Base-by-base conservation (phyloP, 1,140 invertebrate genomes). In the Lepidotrigona ventralis region DNA sequence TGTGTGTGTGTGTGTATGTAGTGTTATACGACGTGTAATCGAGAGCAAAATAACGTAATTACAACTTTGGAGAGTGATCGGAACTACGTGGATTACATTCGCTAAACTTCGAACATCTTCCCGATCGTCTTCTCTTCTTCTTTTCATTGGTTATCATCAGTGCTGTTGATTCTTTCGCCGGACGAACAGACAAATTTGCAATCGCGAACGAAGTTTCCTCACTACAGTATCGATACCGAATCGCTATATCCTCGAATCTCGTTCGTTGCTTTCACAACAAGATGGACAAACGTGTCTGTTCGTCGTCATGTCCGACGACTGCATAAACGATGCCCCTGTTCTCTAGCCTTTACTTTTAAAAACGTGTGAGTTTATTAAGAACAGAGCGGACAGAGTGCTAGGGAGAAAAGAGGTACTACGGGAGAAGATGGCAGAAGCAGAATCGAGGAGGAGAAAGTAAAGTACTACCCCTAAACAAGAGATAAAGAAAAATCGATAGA, bases 41-140 rank as follows among this genome's bases (percentile, higher is more conserved):
- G 78, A 86, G 83, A 90, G 39, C 70, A 90, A 88, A 84, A 85
- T 74, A 66, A 89, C 63, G 73, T 77, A 75, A 76, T 90, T 91
- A 90, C 84, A 88, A 78, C 70, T 88, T 87, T 81, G 39, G 83
- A 88, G 77, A 71, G 88, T 84, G 85, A 89, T 72, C 80, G 83
- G 82, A 89, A 66, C 88, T 86, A 86, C 83, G 81, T 82, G 87
- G 85, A 72, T 79, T 73, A 81, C 63, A 85, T 81, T 70, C 58
- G 54, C 78, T 78, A 83, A 46, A 69, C 83, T 81, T 87, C 60
- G 71, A 58, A 78, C 85, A 82, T 75, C 33, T 33, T 33, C 82
- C 66, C 64, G 39, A 46, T 46, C 29, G 29, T 71, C 23, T 2
- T 70, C 60, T 69, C 11, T 75, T 63, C 8, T 70, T 33, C 58